A percentile compares a stretch with the other conserved stretches of the same genome.
These are phyloP conservation scores for Ceuthmochares aereus DNA, from an alignment of 2,113 vertebrate genomes.

Conservation along the genomic window DNA sequence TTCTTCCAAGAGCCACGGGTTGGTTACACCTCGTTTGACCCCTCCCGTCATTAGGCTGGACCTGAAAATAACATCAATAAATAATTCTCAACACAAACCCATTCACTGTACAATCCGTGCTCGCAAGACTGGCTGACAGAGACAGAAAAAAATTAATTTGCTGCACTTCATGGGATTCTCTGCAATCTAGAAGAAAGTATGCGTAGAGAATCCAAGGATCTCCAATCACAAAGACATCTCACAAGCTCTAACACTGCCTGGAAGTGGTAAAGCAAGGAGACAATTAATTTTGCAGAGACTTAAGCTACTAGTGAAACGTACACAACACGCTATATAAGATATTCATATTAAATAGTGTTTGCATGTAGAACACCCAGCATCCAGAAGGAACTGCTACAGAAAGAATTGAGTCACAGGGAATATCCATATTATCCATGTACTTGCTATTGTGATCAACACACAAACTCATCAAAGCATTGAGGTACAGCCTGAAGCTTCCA, in stretches of 20 bases:
- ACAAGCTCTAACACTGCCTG: neutral
- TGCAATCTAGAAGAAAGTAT: neutral
- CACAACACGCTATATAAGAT: fast-evolving
- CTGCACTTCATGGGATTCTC: fast-evolving
- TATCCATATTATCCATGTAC: fast-evolving
- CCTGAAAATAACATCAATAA: constrained; percentile 70
- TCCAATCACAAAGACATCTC: fast-evolving
- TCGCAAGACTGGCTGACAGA: neutral
- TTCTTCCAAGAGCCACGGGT: constrained; percentile 93
- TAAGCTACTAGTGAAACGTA: neutral
- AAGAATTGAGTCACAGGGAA: neutral
- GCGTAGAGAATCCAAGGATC: fast-evolving
- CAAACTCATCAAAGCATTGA: neutral
- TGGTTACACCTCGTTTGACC: constrained; percentile 64
- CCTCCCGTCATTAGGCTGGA: constrained; percentile 85
- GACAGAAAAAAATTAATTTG: fast-evolving
- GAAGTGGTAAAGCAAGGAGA: neutral
- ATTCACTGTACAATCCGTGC: neutral
- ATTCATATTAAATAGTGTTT: neutral
- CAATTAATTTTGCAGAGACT: neutral
- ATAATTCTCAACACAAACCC: neutral
- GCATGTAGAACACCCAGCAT: neutral
- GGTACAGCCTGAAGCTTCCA: neutral
- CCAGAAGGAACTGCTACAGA: neutral
- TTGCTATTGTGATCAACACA: neutral